Evolutionary conservation across 2,888 invertebrate genomes (phyloP), one percentile per base, ranked within the genome.

Genomic region (Anorthoa munda): DNA sequence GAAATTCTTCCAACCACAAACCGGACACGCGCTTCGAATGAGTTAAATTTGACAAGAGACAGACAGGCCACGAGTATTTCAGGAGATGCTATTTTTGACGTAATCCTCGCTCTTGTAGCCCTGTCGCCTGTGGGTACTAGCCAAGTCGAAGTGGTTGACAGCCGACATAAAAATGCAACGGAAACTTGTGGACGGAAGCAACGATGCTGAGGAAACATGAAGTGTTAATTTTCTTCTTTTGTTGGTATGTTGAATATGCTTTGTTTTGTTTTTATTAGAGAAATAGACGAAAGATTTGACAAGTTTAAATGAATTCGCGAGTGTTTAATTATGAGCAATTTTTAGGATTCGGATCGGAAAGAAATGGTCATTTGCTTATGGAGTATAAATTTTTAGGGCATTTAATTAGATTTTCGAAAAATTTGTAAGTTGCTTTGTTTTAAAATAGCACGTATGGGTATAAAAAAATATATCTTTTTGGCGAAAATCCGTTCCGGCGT

Each of bases 41-140:
- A 71, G 66, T 61, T 80, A 79, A 79, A 82, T 82, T 80, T 73
- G 83, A 72, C 82, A 81, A 21, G 58, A 58, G 71, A 81, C 31
- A 65, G 84, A 84, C 84, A 31, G 63, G 15, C 39, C 56, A 23
- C n/a, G 46, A 58, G 50, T 78, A 71, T 81, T 81, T 61, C 26
- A 39, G 67, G 26, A 51, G 26, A 21, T 50, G 56, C 53, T 78
- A 78, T 81, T 81, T 82, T 73, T 67, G 61, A 70, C 53, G 53
- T 58, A 46, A 63, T 56, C 46, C 46, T 39, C 48, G 58, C 5
- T 61, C 46, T 48, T 74, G 31, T 7, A n/a, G 31, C 23, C 15
- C 12, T n/a, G 23, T 66, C n/a, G 39, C 45, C 21, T 13, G 4
- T 31, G 12, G 12, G 26, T 26, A 26, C 31, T 56, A 17, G 21